Evolutionary conservation across 2,888 invertebrate genomes (phyloP), one percentile per base, ranked within the genome.

Genomic region (Archips crataeganus): DNA sequence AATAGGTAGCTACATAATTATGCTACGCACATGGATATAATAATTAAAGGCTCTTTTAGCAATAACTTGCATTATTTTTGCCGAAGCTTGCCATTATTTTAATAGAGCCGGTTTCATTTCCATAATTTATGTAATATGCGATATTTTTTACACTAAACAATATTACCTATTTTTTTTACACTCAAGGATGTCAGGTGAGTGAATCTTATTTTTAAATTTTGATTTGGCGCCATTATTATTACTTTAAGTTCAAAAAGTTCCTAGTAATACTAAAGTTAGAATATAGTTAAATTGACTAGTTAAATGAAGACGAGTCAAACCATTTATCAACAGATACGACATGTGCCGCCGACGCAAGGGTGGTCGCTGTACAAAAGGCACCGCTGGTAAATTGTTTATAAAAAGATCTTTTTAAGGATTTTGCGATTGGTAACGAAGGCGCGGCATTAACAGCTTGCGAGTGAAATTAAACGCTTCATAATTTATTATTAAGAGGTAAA

Each of bases 321-420:
- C 85, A 91, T 93, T 93, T 83, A 91, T 93, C 95, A 95, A 95
- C 97, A 98, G 98, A 97, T 98, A 98, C 95, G 98, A 98, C 97
- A 98, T 98, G 98, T 98, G 98, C 96, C 97, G 98, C 89, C 97
- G 98, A 93, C 96, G 98, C 95, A 98, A 98, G 96, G 98, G 98
- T 95, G 98, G 98, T 94, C 97, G 98, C 95, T 98, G 98, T 96
- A 98, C 98, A 90, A 98, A 98, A 96, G 98, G 98, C 97, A 98
- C 98, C 94, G 98, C 98, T 95, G 98, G 98, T 98, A 98, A 97
- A 96, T 95, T 88, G 82, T 85, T 87, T 89, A 89, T 87, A 85
- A 86, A 87, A 82, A 82, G 86, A 86, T 85, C 82, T 79, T 79
- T 78, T 10, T 57, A 83, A 90, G 85, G 85, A 85, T 86, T 82